Percentiles rank a stretch among this genome's conserved stretches.
phyloP scores from a whole-genome alignment of 2,113 vertebrate species.

The Ophthalmolycus amberensis region DNA sequence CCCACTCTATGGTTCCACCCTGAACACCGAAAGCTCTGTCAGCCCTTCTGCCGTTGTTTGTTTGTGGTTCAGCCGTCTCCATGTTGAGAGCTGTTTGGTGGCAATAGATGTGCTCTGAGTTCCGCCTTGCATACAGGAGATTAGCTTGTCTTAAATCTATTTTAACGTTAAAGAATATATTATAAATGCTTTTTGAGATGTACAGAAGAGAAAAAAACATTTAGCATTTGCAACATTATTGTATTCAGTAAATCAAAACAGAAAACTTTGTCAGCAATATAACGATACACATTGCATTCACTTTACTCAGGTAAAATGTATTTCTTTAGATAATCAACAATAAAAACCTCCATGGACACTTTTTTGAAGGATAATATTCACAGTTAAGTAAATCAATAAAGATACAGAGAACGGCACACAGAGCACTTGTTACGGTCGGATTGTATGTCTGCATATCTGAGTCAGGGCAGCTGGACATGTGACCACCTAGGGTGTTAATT shows the following conservation, averaged over 20 bases:
- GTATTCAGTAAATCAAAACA: not conserved
- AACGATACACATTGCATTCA: not conserved
- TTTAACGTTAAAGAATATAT: not conserved
- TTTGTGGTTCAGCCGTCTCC: not conserved
- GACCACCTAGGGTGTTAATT: conserved; percentile 65
- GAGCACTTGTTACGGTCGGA: not conserved
- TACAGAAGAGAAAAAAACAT: not conserved
- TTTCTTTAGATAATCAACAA: not conserved
- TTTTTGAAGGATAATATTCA: not conserved
- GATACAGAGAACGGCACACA: not conserved
- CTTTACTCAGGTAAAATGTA: not conserved
- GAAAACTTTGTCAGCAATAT: not conserved
- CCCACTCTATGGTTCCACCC: not conserved
- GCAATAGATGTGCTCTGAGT: not conserved
- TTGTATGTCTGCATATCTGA: conserved; percentile 34
- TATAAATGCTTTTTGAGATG: not conserved
- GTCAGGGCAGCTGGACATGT: conserved; percentile 53
- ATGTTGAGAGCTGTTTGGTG: not conserved
- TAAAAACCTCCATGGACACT: not conserved
- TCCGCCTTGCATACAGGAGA: not conserved
- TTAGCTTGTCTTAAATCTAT: not conserved
- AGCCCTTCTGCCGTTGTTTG: not conserved
- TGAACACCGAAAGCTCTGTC: not conserved
- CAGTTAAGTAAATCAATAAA: conserved; percentile 18
- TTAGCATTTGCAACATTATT: not conserved